Evolutionary conservation across 2,797 vertebrate genomes (phyloP).

Genomic region (Pangasius macronema): DNA sequence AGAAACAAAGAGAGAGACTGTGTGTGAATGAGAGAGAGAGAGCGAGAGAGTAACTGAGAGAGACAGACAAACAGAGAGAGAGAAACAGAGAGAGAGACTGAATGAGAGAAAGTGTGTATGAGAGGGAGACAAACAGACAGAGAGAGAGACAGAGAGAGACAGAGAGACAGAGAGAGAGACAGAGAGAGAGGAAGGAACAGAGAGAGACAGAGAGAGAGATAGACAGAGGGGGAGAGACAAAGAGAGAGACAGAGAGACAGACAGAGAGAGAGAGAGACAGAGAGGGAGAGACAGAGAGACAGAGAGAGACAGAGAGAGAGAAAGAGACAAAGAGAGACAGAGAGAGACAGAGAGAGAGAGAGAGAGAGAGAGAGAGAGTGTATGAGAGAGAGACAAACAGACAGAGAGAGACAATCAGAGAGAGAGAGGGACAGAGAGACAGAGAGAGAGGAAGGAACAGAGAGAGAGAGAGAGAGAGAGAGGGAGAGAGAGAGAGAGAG

Average conservation of each 20-base stretch:
- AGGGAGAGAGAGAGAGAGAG: not conserved
- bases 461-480: no score
- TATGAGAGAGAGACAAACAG: not conserved
- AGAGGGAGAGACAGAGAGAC: no score
- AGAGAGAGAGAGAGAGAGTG: not conserved
- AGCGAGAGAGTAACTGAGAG: not conserved
- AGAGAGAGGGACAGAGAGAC: not conserved
- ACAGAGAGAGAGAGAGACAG: no score
- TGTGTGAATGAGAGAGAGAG: no score
- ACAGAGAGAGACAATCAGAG: not conserved
- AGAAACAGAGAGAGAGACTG: not conserved
- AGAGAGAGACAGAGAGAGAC: not conserved
- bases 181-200: not conserved
- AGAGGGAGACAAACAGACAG: not conserved
- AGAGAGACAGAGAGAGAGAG: not conserved
- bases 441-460: not conserved
- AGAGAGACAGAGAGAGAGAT: not conserved
- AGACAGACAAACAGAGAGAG: not conserved
- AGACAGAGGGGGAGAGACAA: no score
- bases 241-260: no score
- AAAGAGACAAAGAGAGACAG: no score
- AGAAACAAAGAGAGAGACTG: not conserved
- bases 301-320: no score
- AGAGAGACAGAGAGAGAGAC: slow-evolving; percentile 58
- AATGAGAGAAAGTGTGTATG: no score